Conservation (phyloP, 2,113 vertebrate species). For the Ictidomys tridecemlineatus region DNA sequence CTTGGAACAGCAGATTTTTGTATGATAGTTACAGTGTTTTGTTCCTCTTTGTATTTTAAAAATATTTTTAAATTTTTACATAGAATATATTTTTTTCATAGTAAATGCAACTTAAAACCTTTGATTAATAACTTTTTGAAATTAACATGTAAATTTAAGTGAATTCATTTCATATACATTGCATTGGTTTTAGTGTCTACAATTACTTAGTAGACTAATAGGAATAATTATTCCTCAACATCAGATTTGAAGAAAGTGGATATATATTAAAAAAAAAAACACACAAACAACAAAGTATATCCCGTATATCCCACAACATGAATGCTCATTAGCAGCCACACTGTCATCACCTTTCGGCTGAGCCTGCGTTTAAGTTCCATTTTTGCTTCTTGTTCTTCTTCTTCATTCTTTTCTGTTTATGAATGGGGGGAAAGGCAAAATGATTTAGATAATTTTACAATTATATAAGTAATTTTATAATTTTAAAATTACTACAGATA, state of each 20-base stretch:
- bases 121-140: conserved; percentile 15
- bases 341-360: conserved; percentile 93
- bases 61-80: neutral
- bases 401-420: conserved; percentile 96
- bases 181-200: neutral
- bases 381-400: conserved; percentile 96
- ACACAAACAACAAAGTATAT: neutral
- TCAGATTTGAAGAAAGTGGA: neutral
- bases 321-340: conserved; percentile 9
- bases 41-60: neutral
- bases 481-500: conserved; percentile 61
- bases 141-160: neutral
- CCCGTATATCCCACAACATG: neutral
- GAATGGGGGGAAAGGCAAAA: conserved; percentile 68
- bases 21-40: neutral
- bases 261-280: neutral
- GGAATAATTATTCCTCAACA: conserved; percentile 28
- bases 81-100: neutral
- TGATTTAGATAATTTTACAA: conserved; percentile 61
- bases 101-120: neutral
- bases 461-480: too few species aligned
- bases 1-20: neutral
- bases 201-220: neutral
- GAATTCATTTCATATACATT: neutral
- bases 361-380: conserved; percentile 98